Evolutionary conservation across 2,888 invertebrate species (phyloP), one percentile per base, ranked within the genome.

Genomic region (Sussaba pulchella): DNA sequence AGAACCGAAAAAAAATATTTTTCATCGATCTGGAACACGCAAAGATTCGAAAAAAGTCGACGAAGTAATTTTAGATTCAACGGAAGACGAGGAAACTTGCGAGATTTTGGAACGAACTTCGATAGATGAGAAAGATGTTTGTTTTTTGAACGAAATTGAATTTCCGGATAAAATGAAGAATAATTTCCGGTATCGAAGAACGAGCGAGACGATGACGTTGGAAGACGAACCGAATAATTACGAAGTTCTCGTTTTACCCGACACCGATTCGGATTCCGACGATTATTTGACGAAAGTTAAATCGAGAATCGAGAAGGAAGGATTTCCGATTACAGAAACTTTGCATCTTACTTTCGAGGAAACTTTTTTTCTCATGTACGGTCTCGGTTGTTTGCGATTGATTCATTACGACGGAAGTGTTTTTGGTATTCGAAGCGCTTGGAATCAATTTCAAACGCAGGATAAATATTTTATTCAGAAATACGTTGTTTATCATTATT

Each of bases 401-500:
- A 88, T 93, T 21, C 93, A 94, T 87, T 87, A 93, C 70, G 90
- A 94, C 63, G 93, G 94, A 21, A 92, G 92, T 70, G 80, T 93
- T 61, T 87, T 96, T 3, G 92, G 90, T 76, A 92, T 94, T 78
- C 90, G 93, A 50, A 91, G 93, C 77, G 92, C 94, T 47, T 95
- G 96, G 94, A 89, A 93, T 9, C 86, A 94, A 45, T 96, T 96
- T 88, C 90, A 90, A 64, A 89, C 93, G 63, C 92, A 92, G 14
- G 95, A 97, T 87, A 88, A 91, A 17, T 92, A 93, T 81, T 98
- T 97, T 92, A 82, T 94, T 8, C 92, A 93, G 54, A 95, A 95
- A 88, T 96, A 98, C 92, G 94, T 96, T 36, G 96, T 95, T 0
- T 99, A 98, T 92, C 95, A 97, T 90, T 96, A 98, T 92, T 96